A percentile compares a stretch with the other conserved stretches of the same genome.
Evolutionary conservation across 2,888 invertebrate genomes (phyloP).

Genomic region (Scaptomyza parva): DNA sequence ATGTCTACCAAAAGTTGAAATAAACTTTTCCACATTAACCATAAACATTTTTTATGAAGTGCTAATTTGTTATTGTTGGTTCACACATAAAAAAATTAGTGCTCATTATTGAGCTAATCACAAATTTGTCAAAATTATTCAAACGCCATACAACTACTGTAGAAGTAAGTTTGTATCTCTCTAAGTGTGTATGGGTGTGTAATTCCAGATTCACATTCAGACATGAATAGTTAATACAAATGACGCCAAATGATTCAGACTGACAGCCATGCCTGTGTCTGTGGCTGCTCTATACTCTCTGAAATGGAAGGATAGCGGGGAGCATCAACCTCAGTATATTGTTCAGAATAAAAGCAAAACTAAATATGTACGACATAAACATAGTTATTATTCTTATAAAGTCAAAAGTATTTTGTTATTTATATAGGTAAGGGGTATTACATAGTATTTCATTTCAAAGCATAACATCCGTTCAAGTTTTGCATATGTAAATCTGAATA

Average conservation of each 20-base stretch:
- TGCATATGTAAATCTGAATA: too few relatives aligned
- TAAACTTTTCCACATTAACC: constrained; percentile 38
- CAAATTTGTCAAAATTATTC: constrained; percentile 78
- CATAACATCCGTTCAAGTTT: too few relatives aligned
- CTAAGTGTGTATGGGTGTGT: constrained; percentile 16
- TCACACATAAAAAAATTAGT: constrained; percentile 58
- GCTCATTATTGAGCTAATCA: constrained; percentile 70
- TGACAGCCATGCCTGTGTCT: constrained; percentile 23
- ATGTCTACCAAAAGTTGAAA: constrained; percentile 7
- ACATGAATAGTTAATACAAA: constrained; percentile 76
- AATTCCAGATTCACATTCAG: constrained; percentile 18
- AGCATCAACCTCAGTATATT: too few relatives aligned
- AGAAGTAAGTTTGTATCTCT: constrained; percentile 3
- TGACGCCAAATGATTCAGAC: constrained; percentile 39
- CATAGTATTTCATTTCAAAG: too few relatives aligned
- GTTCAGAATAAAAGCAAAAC: too few relatives aligned
- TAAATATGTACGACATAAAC: too few relatives aligned
- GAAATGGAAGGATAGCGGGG: not conserved
- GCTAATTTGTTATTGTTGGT: constrained; percentile 60
- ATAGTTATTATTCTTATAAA: too few relatives aligned
- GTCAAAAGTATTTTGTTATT: too few relatives aligned
- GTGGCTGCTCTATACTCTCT: constrained; percentile 9
- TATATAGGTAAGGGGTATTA: too few relatives aligned
- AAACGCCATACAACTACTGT: constrained; percentile 46
- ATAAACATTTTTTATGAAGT: constrained; percentile 59